Base-by-base conservation (phyloP, 92 coral and sea anemone species). In the Phenganax marumi region DNA sequence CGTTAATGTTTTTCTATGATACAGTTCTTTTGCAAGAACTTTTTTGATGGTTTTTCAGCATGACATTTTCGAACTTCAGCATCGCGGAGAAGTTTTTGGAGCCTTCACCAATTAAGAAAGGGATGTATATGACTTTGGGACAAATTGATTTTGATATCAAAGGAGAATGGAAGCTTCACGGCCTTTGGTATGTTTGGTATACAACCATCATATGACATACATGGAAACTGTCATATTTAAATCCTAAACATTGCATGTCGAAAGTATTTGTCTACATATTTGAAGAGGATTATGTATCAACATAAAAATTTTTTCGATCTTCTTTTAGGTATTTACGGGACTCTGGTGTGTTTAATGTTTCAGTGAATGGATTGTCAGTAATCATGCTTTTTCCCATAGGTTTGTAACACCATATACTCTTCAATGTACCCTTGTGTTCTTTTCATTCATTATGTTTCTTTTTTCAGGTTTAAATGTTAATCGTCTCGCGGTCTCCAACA, bases 61-160 rank as follows among this genome's bases (percentile, higher is more conserved):
- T 76, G 49, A 54, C 23, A 19, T 23, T 76, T n/a, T 54, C 25
- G 1, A 76, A 76, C 12, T 48, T 76, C 13, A 76, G 24, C 68
- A 56, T 76, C 26, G 11, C 68, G 18, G 10, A 16, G 23, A 76
- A 55, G 22, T 55, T 68, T 50, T 11, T 76, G 69, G 49, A 50
- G 6, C 68, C 81, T 24, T 66, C 57, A 43, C 81, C 68, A 54
- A 25, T 33, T 33, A 5, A 26, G 9, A 24, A 14, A 6, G 81
- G 81, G n/a, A 54, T 76, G 56, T 76, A 25, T n/a, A 76, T 21
- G 12, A 51, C 57, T 14, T 60, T 76, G 18, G 13, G 53, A 47
- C 14, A 76, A 10, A 24, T 76, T n/a, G 69, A 76, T 39, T 56
- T 76, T 54, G 68, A 76, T 57, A 60, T 76, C 68, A 76, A 76